Evolutionary conservation across 23 tunicate genomes (phyloP).

Genomic region (Botrylloides violaceus): DNA sequence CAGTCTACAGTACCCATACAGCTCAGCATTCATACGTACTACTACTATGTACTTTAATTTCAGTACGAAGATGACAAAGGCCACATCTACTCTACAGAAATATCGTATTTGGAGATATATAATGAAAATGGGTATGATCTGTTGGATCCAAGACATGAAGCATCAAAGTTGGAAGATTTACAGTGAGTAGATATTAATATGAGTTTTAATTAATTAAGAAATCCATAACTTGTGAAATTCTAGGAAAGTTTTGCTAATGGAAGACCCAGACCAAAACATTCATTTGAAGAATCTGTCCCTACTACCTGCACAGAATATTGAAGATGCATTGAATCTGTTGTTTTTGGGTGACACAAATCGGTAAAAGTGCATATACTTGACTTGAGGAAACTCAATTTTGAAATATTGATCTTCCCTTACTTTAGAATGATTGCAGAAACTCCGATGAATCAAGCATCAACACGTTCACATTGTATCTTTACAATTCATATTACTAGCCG

Average conservation of each 20-base stretch:
- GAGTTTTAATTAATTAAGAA: background rate
- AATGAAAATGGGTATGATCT: slow-evolving; percentile 94
- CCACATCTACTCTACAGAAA: slow-evolving; percentile 80
- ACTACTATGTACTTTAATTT: background rate
- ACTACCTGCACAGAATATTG: slow-evolving; percentile 83
- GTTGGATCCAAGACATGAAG: slow-evolving; percentile 93
- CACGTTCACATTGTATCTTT: slow-evolving; percentile 97
- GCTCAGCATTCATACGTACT: background rate
- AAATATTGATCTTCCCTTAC: background rate
- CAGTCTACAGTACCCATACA: no score
- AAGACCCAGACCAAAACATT: slow-evolving; percentile 89
- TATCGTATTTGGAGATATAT: slow-evolving; percentile 95
- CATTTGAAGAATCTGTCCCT: slow-evolving; percentile 78
- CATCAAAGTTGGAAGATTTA: slow-evolving; percentile 81
- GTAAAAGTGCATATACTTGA: background rate
- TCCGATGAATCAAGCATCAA: slow-evolving; percentile 99
- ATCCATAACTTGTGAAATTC: background rate
- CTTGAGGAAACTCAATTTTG: background rate
- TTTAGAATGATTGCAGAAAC: slow-evolving; percentile 96
- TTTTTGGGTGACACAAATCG: slow-evolving; percentile 98
- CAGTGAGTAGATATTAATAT: slow-evolving; percentile 66
- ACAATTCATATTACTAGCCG: slow-evolving; percentile 93
- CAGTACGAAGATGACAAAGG: slow-evolving; percentile 80
- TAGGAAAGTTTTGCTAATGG: slow-evolving; percentile 94
- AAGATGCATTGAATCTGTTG: slow-evolving; percentile 93